Evolutionary conservation across 2,797 vertebrate genomes (phyloP).

Genomic region (Acanthurus tractus): DNA sequence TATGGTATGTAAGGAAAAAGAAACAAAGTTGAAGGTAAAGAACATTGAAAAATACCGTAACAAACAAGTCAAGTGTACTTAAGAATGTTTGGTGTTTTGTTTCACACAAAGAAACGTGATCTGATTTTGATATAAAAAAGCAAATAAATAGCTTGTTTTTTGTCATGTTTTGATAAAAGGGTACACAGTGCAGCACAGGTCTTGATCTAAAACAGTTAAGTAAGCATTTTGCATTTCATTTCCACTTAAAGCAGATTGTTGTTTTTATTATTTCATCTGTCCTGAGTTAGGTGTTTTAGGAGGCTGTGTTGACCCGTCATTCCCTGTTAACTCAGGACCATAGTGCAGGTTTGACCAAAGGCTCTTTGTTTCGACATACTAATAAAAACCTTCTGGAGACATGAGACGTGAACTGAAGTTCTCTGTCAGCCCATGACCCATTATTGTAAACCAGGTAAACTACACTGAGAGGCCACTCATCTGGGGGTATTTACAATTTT

Average conservation of each 20-base stretch:
- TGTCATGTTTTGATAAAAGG: no score
- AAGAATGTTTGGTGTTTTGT: no score
- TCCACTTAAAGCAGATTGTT: slow-evolving; percentile 49
- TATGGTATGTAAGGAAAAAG: no score
- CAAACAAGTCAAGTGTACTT: no score
- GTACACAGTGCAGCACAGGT: no score
- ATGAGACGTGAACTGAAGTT: slow-evolving; percentile 13
- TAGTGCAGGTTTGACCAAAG: slow-evolving; percentile 65
- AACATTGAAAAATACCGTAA: no score
- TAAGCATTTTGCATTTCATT: no score
- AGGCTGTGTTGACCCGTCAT: slow-evolving; percentile 66
- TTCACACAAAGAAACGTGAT: no score
- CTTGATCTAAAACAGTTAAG: no score
- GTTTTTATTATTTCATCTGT: slow-evolving; percentile 79
- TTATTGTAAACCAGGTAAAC: slow-evolving; percentile 9
- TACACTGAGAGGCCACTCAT: slow-evolving; percentile 3
- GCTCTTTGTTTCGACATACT: slow-evolving; percentile 72
- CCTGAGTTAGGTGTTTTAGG: slow-evolving; percentile 74
- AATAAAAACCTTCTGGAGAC: slow-evolving; percentile 81
- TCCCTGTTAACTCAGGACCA: slow-evolving; percentile 78
- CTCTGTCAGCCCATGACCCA: slow-evolving; percentile 29
- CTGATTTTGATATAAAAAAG: no score
- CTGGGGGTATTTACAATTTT: background rate
- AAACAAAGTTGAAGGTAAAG: no score
- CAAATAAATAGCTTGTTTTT: no score